phyloP scores from a whole-genome alignment of 1,140 invertebrate genomes.

The Euura saliciscinereae region DNA sequence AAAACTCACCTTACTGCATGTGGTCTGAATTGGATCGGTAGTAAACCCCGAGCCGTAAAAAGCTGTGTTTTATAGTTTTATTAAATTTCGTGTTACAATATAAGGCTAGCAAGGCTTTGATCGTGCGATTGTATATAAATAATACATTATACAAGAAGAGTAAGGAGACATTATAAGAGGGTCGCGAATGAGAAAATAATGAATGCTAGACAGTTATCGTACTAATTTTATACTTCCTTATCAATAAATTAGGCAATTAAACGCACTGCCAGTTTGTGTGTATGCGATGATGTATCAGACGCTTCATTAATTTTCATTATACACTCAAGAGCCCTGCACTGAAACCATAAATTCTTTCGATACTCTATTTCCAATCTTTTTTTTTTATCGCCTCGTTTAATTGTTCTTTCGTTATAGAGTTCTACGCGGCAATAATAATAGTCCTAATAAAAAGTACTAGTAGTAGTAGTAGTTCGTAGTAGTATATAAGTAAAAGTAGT shows the following conservation, averaged over 20 bases:
- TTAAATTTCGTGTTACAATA: conserved; percentile 45
- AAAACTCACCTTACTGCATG: no score
- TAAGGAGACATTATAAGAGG: neutral
- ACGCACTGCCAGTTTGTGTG: no score
- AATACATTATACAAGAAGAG: neutral
- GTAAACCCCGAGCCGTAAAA: neutral
- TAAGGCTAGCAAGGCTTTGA: conserved; percentile 43
- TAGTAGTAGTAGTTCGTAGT: neutral
- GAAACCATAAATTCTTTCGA: neutral
- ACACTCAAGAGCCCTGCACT: no score
- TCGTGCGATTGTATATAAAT: conserved; percentile 32
- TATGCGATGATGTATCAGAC: neutral
- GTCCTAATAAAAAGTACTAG: neutral
- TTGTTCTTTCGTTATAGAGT: neutral
- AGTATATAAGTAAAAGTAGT: neutral
- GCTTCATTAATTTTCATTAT: neutral
- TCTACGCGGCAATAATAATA: neutral
- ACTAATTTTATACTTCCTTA: neutral
- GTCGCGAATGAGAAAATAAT: neutral
- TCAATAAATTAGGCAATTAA: no score
- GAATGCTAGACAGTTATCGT: neutral
- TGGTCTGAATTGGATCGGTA: no score
- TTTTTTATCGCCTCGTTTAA: neutral
- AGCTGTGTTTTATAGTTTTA: conserved; percentile 36
- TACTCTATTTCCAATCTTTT: neutral